phyloP scores from a whole-genome alignment of 2,888 invertebrate genomes.

The Caenorhabditis wallacei region DNA sequence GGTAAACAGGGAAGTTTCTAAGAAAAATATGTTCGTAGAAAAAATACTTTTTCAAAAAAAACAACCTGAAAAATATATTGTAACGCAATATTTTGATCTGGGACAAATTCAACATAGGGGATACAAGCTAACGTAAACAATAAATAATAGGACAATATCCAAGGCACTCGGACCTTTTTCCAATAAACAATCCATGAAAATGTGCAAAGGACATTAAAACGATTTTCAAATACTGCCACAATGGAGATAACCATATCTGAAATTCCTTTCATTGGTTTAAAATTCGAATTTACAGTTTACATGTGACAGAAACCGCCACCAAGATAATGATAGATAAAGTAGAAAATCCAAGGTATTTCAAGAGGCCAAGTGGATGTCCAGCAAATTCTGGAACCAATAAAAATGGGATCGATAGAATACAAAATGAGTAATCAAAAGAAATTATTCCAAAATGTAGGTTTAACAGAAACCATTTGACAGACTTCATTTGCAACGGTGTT shows the following conservation, averaged over 20 bases:
- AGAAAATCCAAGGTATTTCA: neutral
- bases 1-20: neutral
- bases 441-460: slow-evolving; percentile 11
- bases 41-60: neutral
- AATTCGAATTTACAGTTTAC: too few relatives aligned
- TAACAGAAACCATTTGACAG: slow-evolving; percentile 2
- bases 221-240: neutral
- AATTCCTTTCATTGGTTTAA: neutral
- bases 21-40: neutral
- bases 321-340: neutral
- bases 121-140: too few relatives aligned
- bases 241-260: neutral
- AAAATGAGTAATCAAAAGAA: slow-evolving; percentile 1
- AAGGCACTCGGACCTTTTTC: neutral
- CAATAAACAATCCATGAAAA: neutral
- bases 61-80: neutral
- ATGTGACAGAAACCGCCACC: too few relatives aligned
- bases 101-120: neutral
- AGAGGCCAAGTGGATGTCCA: neutral
- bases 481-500: neutral
- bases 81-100: neutral
- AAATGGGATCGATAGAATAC: neutral
- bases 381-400: neutral
- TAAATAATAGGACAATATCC: neutral
- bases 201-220: neutral